Conservation (phyloP, 2,797 vertebrate species). For the Sebastes variabilis region DNA sequence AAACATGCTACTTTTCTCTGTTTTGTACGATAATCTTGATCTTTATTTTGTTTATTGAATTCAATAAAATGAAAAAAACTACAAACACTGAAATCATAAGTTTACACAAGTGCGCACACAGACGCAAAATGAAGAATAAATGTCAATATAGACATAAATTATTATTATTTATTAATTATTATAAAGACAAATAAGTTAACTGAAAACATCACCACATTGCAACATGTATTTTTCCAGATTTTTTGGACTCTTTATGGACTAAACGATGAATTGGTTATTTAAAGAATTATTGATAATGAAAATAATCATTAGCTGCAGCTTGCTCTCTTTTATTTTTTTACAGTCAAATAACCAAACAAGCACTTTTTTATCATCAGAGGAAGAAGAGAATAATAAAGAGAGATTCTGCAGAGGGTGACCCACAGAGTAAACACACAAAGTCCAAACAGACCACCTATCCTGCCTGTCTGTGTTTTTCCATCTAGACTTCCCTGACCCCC, state of each 20-base stretch:
- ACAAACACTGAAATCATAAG: background rate
- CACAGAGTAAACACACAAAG: constrained; percentile 47
- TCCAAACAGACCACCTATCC: constrained; percentile 45
- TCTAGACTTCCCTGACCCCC: background rate
- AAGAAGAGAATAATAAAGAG: background rate
- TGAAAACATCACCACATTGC: background rate
- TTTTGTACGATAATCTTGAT: background rate
- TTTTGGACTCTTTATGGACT: background rate
- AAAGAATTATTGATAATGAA: background rate
- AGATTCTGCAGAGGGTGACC: constrained; percentile 19
- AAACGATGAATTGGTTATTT: background rate
- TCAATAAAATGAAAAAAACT: background rate
- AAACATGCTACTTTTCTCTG: background rate
- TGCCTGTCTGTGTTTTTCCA: constrained; percentile 66
- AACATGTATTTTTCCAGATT: background rate
- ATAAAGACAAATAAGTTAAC: background rate
- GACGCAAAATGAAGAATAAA: background rate
- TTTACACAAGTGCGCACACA: background rate
- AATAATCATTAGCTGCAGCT: background rate
- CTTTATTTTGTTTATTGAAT: background rate
- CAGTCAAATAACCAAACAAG: background rate
- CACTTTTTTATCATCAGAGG: background rate
- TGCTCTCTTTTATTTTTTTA: background rate
- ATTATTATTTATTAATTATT: background rate
- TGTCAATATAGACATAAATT: background rate